Conservation (phyloP, 2,888 invertebrate species). For the Nemoura dubitans region DNA sequence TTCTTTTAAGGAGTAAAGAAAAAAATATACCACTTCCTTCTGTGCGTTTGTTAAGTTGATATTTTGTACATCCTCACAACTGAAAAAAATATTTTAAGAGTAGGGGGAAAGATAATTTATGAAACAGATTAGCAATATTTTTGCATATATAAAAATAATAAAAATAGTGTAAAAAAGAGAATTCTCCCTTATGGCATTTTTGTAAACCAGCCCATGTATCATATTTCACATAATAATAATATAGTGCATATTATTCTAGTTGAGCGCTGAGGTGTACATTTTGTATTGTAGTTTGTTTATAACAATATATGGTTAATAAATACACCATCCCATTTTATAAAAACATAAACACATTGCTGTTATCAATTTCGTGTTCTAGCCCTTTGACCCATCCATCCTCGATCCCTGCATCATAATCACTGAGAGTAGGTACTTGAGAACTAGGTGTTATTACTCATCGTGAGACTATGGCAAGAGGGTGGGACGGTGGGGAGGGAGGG, state of each 20-base stretch:
- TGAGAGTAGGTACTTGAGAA: too few relatives aligned
- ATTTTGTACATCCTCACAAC: constrained; percentile 50
- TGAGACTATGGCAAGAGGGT: too few relatives aligned
- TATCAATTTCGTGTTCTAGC: not conserved
- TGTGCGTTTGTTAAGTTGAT: constrained; percentile 50
- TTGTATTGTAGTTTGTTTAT: constrained; percentile 80
- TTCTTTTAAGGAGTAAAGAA: constrained; percentile 41
- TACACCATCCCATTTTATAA: constrained; percentile 53
- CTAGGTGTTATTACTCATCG: not conserved
- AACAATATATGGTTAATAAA: constrained; percentile 68
- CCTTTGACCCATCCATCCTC: not conserved
- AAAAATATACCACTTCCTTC: constrained; percentile 44
- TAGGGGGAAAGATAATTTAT: constrained; percentile 50
- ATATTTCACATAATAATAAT: constrained; percentile 62
- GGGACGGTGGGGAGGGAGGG: not conserved
- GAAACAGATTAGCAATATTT: constrained; percentile 61
- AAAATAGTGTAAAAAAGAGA: constrained; percentile 49
- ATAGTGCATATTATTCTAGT: constrained; percentile 63
- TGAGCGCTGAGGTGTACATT: constrained; percentile 75
- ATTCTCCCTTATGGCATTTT: constrained; percentile 49
- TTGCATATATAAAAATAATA: constrained; percentile 58
- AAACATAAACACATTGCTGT: constrained; percentile 40
- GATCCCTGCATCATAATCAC: not conserved
- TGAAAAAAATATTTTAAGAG: constrained; percentile 48
- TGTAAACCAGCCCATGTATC: constrained; percentile 61